Conservation (phyloP, 2,888 invertebrate species). For the Abrostola tripartita region DNA sequence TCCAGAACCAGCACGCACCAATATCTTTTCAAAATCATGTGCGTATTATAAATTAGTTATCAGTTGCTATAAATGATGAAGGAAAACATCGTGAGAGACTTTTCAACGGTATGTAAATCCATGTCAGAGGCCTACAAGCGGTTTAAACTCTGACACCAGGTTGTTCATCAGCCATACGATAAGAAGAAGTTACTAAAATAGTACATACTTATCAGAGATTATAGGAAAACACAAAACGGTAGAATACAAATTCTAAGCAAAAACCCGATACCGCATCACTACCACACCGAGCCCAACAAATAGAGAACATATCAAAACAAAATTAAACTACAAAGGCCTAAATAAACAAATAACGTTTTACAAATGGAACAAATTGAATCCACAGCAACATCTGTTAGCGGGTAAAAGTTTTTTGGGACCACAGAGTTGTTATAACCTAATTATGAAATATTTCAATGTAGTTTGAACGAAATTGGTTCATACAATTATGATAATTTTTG, state of each 20-base stretch:
- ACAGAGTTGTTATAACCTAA: conserved; percentile 35
- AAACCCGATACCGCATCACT: conserved; percentile 29
- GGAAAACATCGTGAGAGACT: no score
- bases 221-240: no score
- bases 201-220: no score
- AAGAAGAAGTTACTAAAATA: no score
- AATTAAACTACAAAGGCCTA: conserved; percentile 32
- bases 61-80: no score
- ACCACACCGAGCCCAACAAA: conserved; percentile 5
- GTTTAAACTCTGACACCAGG: no score
- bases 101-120: no score
- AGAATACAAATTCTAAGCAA: neutral
- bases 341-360: conserved; percentile 34
- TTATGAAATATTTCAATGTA: conserved; percentile 43
- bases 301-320: conserved; percentile 37
- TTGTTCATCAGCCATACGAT: no score
- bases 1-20: no score
- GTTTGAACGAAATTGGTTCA: conserved; percentile 25
- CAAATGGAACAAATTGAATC: conserved; percentile 47
- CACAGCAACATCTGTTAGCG: conserved; percentile 37
- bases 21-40: no score
- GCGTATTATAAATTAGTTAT: no score
- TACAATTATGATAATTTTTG: conserved; percentile 7
- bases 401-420: conserved; percentile 41
- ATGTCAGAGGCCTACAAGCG: no score